A percentile compares a stretch with the other conserved stretches of the same genome.
These are phyloP conservation scores for Eupithecia abbreviata DNA, from an alignment of 2,888 invertebrate genomes.

Conservation along the genomic window DNA sequence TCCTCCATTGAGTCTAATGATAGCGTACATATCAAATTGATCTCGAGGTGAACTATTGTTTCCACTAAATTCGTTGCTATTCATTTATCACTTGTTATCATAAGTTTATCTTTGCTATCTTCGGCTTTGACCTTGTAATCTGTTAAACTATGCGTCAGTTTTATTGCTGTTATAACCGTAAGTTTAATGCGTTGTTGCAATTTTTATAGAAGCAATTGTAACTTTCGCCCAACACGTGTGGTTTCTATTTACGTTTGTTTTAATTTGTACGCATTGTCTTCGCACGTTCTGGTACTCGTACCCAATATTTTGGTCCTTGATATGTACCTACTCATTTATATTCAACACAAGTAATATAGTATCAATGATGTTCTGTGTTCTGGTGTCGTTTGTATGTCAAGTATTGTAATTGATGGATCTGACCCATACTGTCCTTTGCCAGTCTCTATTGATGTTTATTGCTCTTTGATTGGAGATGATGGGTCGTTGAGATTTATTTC, in stretches of 20 bases:
- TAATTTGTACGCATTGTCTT: slow-evolving; percentile 51
- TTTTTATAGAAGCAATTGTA: slow-evolving; percentile 36
- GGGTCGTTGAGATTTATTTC: slow-evolving; percentile 38
- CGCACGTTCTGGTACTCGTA: slow-evolving; percentile 50
- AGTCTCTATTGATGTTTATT: slow-evolving; percentile 63
- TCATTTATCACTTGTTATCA: slow-evolving; percentile 61
- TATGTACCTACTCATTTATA: slow-evolving; percentile 57
- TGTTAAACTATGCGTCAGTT: slow-evolving; percentile 28
- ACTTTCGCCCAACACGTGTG: slow-evolving; percentile 57
- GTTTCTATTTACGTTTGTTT: slow-evolving; percentile 52
- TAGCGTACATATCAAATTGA: slow-evolving; percentile 45
- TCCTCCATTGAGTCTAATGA: slow-evolving; percentile 53
- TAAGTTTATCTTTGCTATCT: slow-evolving; percentile 60
- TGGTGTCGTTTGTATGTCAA: slow-evolving; percentile 55
- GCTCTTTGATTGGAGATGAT: slow-evolving; percentile 42
- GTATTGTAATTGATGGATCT: slow-evolving; percentile 63
- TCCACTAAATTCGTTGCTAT: slow-evolving; percentile 45
- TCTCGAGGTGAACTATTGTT: slow-evolving; percentile 52
- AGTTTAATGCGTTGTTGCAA: slow-evolving; percentile 10
- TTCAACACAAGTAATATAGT: slow-evolving; percentile 53
- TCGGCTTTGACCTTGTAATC: slow-evolving; percentile 59
- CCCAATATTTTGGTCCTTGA: slow-evolving; percentile 55
- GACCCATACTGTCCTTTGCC: slow-evolving; percentile 54
- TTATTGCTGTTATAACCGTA: slow-evolving; percentile 5
- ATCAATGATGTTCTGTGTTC: slow-evolving; percentile 50